A percentile compares a stretch with the other conserved stretches of the same genome.
phyloP scores from a whole-genome alignment of 1,140 invertebrate species.

The Bilobella aurantiaca region DNA sequence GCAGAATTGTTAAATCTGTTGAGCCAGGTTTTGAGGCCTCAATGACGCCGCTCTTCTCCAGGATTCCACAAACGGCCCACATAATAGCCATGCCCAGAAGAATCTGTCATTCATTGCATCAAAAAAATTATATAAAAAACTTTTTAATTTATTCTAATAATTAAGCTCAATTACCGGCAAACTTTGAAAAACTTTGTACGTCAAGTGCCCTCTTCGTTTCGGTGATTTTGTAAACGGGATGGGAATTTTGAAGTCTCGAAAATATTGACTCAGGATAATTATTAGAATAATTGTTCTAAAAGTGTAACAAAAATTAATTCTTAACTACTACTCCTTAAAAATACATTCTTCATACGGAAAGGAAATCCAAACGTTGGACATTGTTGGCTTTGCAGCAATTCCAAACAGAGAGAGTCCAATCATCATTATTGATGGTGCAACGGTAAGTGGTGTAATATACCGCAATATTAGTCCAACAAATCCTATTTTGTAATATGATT shows the following conservation, averaged over 20 bases:
- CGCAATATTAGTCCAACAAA: constrained; percentile 59
- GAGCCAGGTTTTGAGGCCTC: constrained; percentile 57
- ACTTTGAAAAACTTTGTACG: constrained; percentile 33
- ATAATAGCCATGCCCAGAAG: constrained; percentile 65
- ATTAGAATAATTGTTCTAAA: constrained; percentile 67
- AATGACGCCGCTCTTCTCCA: constrained; percentile 57
- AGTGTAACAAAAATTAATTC: constrained; percentile 43
- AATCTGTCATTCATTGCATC: constrained; percentile 48
- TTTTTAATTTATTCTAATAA: neutral
- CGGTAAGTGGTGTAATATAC: constrained; percentile 67
- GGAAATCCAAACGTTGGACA: constrained; percentile 68
- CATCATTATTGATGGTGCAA: constrained; percentile 65
- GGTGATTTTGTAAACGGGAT: constrained; percentile 38
- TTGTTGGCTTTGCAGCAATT: constrained; percentile 59
- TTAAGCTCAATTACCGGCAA: constrained; percentile 21
- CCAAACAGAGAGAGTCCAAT: constrained; percentile 68
- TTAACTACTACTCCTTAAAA: neutral
- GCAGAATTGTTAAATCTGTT: constrained; percentile 56
- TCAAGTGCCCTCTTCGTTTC: constrained; percentile 38
- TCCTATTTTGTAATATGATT: constrained; percentile 42
- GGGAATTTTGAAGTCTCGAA: constrained; percentile 57
- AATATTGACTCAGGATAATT: constrained; percentile 68
- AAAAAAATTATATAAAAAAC: neutral
- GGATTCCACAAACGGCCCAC: constrained; percentile 63
- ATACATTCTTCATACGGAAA: constrained; percentile 47